Evolutionary conservation across 2,797 vertebrate genomes (phyloP).

Genomic region (Pygocentrus nattereri): DNA sequence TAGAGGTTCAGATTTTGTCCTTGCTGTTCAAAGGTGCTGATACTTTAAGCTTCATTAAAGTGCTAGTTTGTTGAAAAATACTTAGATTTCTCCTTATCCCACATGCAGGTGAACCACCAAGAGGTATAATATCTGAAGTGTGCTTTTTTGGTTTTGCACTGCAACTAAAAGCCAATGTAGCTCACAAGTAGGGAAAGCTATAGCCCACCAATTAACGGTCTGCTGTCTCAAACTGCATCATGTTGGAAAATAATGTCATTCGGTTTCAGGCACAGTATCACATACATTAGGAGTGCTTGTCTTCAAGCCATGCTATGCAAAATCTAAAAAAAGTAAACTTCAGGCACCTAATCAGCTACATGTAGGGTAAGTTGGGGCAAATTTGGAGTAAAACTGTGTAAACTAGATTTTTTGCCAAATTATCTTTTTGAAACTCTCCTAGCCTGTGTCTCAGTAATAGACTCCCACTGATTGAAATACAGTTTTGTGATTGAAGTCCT

Average conservation of each 20-base stretch:
- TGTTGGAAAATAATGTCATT: neutral
- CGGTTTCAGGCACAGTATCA: neutral
- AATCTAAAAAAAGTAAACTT: too few relatives aligned
- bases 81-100: neutral
- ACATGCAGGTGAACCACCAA: neutral
- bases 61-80: neutral
- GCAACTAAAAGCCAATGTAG: neutral
- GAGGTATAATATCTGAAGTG: neutral
- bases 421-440: neutral
- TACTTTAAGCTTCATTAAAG: slow-evolving; percentile 40
- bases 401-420: neutral
- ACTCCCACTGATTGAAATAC: slow-evolving; percentile 33
- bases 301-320: too few relatives aligned
- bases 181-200: neutral
- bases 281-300: neutral
- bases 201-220: neutral
- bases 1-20: neutral
- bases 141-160: neutral
- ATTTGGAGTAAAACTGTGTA: neutral
- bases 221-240: neutral
- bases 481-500: neutral
- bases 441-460: slow-evolving; percentile 20
- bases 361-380: neutral
- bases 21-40: neutral
- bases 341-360: neutral